Conservation (phyloP, 1,140 invertebrate species). For the Drosophila oshimai region DNA sequence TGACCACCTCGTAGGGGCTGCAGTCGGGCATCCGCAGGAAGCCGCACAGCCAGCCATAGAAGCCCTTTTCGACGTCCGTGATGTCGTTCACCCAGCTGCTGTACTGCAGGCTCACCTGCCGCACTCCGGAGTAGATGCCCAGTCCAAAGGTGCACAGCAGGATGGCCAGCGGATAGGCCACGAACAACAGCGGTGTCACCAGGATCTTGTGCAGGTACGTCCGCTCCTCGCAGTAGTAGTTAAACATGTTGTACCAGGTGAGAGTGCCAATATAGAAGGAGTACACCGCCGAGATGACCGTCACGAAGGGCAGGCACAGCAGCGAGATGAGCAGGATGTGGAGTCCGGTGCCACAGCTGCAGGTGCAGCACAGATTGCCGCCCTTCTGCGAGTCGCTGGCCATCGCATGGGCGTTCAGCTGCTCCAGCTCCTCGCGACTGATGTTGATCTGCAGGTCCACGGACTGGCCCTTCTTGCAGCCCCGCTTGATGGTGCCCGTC, state of each 20-base stretch:
- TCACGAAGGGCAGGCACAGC: slow-evolving; percentile 87
- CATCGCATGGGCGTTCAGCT: slow-evolving; percentile 86
- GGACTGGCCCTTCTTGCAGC: slow-evolving; percentile 88
- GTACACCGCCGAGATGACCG: slow-evolving; percentile 86
- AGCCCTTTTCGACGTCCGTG: slow-evolving; percentile 90
- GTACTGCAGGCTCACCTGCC: slow-evolving; percentile 88
- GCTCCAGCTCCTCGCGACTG: slow-evolving; percentile 87
- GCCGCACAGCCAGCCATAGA: slow-evolving; percentile 90
- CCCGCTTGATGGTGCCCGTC: slow-evolving; percentile 89
- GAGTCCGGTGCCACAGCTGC: slow-evolving; percentile 85
- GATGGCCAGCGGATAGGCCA: slow-evolving; percentile 89
- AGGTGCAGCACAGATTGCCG: slow-evolving; percentile 84
- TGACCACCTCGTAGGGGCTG: slow-evolving; percentile 79
- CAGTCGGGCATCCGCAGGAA: slow-evolving; percentile 88
- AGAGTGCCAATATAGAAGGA: slow-evolving; percentile 90
- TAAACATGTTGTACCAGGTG: slow-evolving; percentile 90
- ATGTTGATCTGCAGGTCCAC: slow-evolving; percentile 89
- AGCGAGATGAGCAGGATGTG: slow-evolving; percentile 88
- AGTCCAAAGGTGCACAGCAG: slow-evolving; percentile 86
- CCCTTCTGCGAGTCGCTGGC: slow-evolving; percentile 85
- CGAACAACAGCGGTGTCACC: slow-evolving; percentile 87
- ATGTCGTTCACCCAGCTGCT: slow-evolving; percentile 88
- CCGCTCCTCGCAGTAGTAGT: slow-evolving; percentile 88
- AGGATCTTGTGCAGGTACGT: slow-evolving; percentile 85
- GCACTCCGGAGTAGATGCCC: slow-evolving; percentile 87